A percentile compares a stretch with the other conserved stretches of the same genome.
Conservation (phyloP, 2,888 invertebrate species). For the Luperina testacea region DNA sequence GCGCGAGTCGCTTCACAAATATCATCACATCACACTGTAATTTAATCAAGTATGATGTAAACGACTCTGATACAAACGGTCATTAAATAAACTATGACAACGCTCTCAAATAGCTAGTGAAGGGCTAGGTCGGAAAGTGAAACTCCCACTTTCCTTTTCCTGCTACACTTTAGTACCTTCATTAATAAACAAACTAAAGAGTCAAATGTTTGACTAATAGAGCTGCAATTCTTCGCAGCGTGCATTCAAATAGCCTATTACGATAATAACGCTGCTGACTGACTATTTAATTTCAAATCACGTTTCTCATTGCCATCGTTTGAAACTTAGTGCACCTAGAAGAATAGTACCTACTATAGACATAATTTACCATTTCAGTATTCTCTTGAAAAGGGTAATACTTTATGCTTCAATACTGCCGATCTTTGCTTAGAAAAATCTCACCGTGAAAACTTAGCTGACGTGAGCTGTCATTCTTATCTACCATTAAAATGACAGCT, state of each 20-base stretch:
- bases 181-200: constrained; percentile 44
- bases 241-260: constrained; percentile 61
- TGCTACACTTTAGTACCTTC: constrained; percentile 27
- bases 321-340: constrained; percentile 23
- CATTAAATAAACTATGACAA: constrained; percentile 61
- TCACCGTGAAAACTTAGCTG: too few relatives aligned
- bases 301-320: constrained; percentile 55
- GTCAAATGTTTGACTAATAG: constrained; percentile 46
- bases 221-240: constrained; percentile 31
- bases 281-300: constrained; percentile 63
- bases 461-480: too few relatives aligned
- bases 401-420: background rate
- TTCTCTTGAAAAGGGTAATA: background rate
- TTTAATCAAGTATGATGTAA: constrained; percentile 74
- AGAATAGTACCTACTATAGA: background rate
- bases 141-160: constrained; percentile 42
- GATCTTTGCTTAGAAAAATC: too few relatives aligned
- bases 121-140: constrained; percentile 45
- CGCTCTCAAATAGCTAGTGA: constrained; percentile 9
- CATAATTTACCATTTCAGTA: constrained; percentile 2
- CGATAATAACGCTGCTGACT: constrained; percentile 33
- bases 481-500: too few relatives aligned
- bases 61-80: constrained; percentile 52
- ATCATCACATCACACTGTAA: constrained; percentile 61
- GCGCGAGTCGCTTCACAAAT: constrained; percentile 66